phyloP scores from a whole-genome alignment of 2,113 vertebrate genomes.

The Colistium nudipinnis region DNA sequence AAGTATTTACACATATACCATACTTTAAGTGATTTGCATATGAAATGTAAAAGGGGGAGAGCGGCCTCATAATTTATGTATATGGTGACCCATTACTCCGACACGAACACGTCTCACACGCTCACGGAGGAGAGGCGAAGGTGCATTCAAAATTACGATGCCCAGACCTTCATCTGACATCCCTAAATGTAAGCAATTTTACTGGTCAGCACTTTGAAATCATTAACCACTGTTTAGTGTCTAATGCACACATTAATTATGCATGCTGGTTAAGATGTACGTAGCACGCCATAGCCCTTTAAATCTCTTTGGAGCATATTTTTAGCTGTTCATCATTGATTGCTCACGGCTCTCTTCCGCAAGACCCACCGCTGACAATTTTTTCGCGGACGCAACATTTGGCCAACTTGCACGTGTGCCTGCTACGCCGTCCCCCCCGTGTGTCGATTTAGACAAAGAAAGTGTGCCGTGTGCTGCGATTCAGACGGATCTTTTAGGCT shows the following conservation, averaged over 20 bases:
- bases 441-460: slow-evolving; percentile 67
- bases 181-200: slow-evolving; percentile 54
- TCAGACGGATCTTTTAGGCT: slow-evolving; percentile 55
- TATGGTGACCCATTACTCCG: slow-evolving; percentile 57
- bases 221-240: slow-evolving; percentile 67
- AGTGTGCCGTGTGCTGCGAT: slow-evolving; percentile 44
- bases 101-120: slow-evolving; percentile 52
- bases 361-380: slow-evolving; percentile 15
- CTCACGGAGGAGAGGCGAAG: slow-evolving; percentile 34
- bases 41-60: slow-evolving; percentile 38
- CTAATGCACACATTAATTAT: slow-evolving; percentile 72
- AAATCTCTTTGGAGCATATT: slow-evolving; percentile 28
- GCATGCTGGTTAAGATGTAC: slow-evolving; percentile 50
- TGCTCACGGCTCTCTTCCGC: slow-evolving; percentile 7
- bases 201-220: slow-evolving; percentile 73
- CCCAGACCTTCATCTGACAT: slow-evolving; percentile 61
- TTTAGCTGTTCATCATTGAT: slow-evolving; percentile 45
- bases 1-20: slow-evolving; percentile 7
- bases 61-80: slow-evolving; percentile 66
- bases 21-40: slow-evolving; percentile 40
- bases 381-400: slow-evolving; percentile 43
- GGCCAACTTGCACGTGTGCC: slow-evolving; percentile 26
- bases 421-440: slow-evolving; percentile 54
- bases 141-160: slow-evolving; percentile 53
- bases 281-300: slow-evolving; percentile 13